Evolutionary conservation across 2,113 vertebrate species (phyloP).

Genomic region (Myotis davidii): DNA sequence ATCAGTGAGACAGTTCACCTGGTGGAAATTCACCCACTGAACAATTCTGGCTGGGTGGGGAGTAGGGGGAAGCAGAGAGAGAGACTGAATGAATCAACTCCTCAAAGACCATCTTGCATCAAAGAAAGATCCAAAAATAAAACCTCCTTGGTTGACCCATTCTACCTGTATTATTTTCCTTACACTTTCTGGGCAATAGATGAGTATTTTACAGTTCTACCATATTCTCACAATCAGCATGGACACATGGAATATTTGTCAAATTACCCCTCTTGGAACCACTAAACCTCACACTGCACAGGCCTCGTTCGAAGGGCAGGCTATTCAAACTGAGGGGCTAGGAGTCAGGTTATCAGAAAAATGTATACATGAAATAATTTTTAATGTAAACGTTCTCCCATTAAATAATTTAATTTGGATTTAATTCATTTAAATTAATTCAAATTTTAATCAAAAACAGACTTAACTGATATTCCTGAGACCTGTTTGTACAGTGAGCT

Average conservation of each 20-base stretch:
- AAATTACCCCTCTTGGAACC: background rate
- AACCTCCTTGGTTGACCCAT: rapidly evolving
- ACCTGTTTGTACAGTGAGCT: background rate
- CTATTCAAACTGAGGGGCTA: too few species aligned
- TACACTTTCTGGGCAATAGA: too few species aligned
- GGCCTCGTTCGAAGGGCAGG: background rate
- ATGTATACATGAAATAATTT: background rate
- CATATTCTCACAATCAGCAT: background rate
- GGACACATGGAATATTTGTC: rapidly evolving
- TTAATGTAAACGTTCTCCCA: background rate
- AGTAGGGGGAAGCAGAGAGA: background rate
- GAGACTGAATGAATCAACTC: too few species aligned
- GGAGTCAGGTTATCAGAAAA: too few species aligned
- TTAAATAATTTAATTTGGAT: background rate
- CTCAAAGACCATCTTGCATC: background rate
- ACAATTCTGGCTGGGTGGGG: background rate
- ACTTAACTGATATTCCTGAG: background rate
- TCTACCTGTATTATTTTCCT: rapidly evolving
- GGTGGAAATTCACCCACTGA: too few species aligned
- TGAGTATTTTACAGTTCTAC: rapidly evolving
- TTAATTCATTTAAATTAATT: slow-evolving; percentile 1
- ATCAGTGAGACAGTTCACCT: rapidly evolving
- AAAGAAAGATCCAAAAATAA: background rate
- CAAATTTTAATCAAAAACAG: background rate
- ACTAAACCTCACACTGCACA: background rate